Conservation (phyloP, 2,797 vertebrate species). For the Chromis chromis region DNA sequence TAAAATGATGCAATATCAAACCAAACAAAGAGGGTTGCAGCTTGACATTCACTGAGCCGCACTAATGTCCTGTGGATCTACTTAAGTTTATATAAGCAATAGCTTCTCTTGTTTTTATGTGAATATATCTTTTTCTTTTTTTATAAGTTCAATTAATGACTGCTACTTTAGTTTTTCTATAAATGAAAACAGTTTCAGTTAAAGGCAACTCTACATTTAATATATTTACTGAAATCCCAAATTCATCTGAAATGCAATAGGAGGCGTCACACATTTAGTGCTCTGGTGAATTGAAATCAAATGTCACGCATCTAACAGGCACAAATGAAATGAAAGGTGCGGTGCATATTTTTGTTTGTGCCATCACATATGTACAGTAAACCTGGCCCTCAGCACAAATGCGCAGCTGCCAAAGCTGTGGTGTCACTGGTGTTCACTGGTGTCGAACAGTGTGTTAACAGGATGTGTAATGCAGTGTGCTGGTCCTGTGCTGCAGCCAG, state of each 20-base stretch:
- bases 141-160: slow-evolving; percentile 14
- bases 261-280: not conserved
- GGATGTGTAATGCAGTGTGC: slow-evolving; percentile 76
- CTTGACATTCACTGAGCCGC: slow-evolving; percentile 44
- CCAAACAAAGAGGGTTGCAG: slow-evolving; percentile 32
- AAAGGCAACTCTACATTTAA: slow-evolving; percentile 1
- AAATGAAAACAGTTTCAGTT: slow-evolving; percentile 25
- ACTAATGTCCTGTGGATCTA: slow-evolving; percentile 33
- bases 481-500: slow-evolving; percentile 74
- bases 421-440: slow-evolving; percentile 74
- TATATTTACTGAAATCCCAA: not conserved
- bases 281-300: slow-evolving; percentile 20
- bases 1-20: slow-evolving; percentile 33
- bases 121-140: slow-evolving; percentile 1
- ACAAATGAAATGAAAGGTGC: slow-evolving; percentile 20
- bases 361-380: slow-evolving; percentile 45
- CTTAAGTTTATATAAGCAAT: slow-evolving; percentile 26
- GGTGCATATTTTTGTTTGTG: slow-evolving; percentile 15
- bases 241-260: not conserved
- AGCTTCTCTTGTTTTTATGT: slow-evolving; percentile 17
- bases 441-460: slow-evolving; percentile 82
- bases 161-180: not conserved
- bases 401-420: slow-evolving; percentile 74
- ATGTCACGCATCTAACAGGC: not conserved
- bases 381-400: slow-evolving; percentile 50